Evolutionary conservation across 2,797 vertebrate species (phyloP), one percentile per base, ranked within the genome.

Genomic region (Poeciliopsis paucimaculata): DNA sequence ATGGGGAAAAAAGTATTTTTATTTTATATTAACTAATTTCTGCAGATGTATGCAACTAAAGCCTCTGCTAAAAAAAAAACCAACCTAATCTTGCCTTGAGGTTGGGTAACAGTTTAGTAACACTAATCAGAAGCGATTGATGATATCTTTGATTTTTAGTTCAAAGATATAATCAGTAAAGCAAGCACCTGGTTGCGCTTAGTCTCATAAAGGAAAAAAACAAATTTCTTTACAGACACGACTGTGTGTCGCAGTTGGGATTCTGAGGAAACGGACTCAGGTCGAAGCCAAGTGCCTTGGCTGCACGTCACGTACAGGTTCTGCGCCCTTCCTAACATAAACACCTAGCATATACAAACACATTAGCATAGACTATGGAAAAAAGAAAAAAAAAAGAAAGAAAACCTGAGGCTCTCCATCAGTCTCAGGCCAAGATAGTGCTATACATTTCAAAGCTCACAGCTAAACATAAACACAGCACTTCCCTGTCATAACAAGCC

Each of bases 401-500:
- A 23, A 68, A 87, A 83, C 87, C 41, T 31, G 18, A 75, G 77
- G 77, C 82, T 64, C 84, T 92, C 90, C 82, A 77, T 91, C 88
- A 91, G 91, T 92, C 93, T 73, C 36, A 49, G 91, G 91, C 89
- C 85, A 73, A 82, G 16, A 47, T 80, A 20, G 8, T n/a, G 62
- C 83, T 92, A 93, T 94, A 90, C 90, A 94, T 95, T 95, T 95
- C 94, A 95, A 95, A 95, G 92, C 79, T 75, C 79, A 15, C 77
- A 86, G 90, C 88, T 86, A 45, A 94, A 92, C 90, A 86, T 92
- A 93, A 96, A 95, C 93, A 94, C 86, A 88, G 89, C 83, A 86
- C 93, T 95, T 95, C 94, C 93, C 93, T 94, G 93, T 93, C 90
- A 95, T 92, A 94, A 94, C 90, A 95, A 91, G 91, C 79, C 90